Conservation (phyloP, 2,888 invertebrate species). For the Harpagoxenus sublaevis region DNA sequence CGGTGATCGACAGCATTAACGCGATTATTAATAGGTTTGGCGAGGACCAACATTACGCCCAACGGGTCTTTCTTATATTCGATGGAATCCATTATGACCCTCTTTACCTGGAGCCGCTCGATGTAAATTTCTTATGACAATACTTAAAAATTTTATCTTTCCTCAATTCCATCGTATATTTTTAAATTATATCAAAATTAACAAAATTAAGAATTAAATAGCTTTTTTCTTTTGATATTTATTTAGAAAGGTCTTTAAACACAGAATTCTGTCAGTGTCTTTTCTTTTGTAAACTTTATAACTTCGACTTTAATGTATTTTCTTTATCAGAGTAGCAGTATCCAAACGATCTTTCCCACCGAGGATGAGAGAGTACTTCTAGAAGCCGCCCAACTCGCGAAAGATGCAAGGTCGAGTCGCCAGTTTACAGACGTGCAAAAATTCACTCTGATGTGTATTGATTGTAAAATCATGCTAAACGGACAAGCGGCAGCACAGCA, state of each 20-base stretch:
- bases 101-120: constrained; percentile 93
- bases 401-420: constrained; percentile 95
- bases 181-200: neutral
- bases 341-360: constrained; percentile 93
- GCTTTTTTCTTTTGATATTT: neutral
- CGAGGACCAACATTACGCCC: constrained; percentile 94
- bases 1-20: constrained; percentile 96
- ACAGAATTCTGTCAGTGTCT: neutral
- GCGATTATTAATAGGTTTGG: constrained; percentile 97
- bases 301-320: constrained; percentile 75
- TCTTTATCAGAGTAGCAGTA: constrained; percentile 89
- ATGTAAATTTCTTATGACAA: constrained; percentile 88
- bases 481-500: constrained; percentile 94
- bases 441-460: constrained; percentile 93
- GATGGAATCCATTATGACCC: constrained; percentile 99
- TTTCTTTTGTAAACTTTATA: neutral
- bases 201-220: neutral
- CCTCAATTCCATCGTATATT: neutral
- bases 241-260: neutral
- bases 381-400: constrained; percentile 94
- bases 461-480: constrained; percentile 92
- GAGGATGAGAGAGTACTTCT: constrained; percentile 91
- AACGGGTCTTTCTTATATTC: constrained; percentile 95
- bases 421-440: constrained; percentile 97
- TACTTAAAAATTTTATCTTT: neutral